Conservation (phyloP, 2,797 vertebrate genomes). For the Monodelphis domestica region DNA sequence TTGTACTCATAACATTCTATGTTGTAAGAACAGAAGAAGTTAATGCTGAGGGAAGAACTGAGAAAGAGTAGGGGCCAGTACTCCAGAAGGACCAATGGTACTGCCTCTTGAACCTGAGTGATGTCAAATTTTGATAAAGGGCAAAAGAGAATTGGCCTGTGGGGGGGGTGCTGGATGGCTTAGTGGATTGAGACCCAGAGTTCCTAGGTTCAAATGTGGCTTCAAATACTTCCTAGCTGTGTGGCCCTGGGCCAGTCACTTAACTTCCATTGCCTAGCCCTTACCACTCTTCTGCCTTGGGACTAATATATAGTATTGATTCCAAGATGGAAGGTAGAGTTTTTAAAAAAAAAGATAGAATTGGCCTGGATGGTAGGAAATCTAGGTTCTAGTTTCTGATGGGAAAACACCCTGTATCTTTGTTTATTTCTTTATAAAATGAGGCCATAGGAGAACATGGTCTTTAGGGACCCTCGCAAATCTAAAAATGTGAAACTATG, state of each 20-base stretch:
- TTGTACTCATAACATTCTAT: too few relatives aligned
- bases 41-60: not conserved
- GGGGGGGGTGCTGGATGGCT: too few relatives aligned
- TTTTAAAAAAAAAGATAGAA: too few relatives aligned
- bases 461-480: not conserved
- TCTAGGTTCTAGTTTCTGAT: not conserved
- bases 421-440: not conserved
- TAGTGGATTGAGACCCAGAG: too few relatives aligned
- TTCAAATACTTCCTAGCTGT: too few relatives aligned
- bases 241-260: too few relatives aligned
- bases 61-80: not conserved
- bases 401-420: not conserved
- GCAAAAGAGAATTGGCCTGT: not conserved
- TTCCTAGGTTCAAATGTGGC: too few relatives aligned
- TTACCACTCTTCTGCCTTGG: too few relatives aligned
- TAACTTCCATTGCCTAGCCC: too few relatives aligned
- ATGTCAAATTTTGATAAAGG: not conserved
- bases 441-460: not conserved
- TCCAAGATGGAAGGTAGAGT: too few relatives aligned
- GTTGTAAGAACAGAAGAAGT: not conserved
- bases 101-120: not conserved
- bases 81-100: not conserved
- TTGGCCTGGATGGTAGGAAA: too few relatives aligned
- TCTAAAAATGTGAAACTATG: not conserved
- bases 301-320: too few relatives aligned